Percentiles rank a stretch among this genome's conserved stretches.
phyloP scores from a whole-genome alignment of 2,888 invertebrate species.

The Pammene aurita region DNA sequence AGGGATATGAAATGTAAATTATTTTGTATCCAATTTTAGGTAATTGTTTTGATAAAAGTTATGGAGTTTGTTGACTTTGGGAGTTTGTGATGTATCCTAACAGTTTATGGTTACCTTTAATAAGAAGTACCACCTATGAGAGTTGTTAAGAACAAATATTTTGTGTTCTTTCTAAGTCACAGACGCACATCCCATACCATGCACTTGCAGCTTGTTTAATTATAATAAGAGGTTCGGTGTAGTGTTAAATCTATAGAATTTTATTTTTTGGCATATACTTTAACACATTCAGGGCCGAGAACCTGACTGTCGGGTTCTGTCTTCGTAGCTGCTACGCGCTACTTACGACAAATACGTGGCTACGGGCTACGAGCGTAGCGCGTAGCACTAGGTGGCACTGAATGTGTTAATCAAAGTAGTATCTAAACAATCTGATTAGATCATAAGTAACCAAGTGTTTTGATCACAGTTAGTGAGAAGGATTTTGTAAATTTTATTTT shows the following conservation, averaged over 20 bases:
- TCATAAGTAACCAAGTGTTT: conserved; percentile 8
- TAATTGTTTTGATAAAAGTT: conserved; percentile 45
- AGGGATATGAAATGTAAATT: conserved; percentile 41
- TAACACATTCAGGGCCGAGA: too few relatives aligned
- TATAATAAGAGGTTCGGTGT: conserved; percentile 1
- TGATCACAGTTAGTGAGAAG: not conserved
- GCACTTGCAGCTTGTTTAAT: conserved; percentile 24
- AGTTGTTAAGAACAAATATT: conserved; percentile 64
- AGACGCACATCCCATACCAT: conserved; percentile 47
- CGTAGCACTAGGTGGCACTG: too few relatives aligned
- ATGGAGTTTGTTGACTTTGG: conserved; percentile 42
- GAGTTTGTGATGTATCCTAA: conserved; percentile 52
- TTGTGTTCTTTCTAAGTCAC: conserved; percentile 71
- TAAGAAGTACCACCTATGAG: conserved; percentile 54
- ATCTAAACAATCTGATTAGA: not conserved
- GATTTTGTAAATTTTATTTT: not conserved
- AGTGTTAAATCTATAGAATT: conserved; percentile 9
- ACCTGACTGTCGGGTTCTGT: too few relatives aligned
- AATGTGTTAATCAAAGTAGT: conserved; percentile 7
- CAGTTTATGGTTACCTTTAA: conserved; percentile 67
- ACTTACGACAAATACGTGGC: too few relatives aligned
- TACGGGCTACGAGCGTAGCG: too few relatives aligned
- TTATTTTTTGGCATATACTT: conserved; percentile 11
- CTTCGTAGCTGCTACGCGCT: too few relatives aligned
- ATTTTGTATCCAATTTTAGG: conserved; percentile 51